A percentile compares a stretch with the other conserved stretches of the same genome.
phyloP scores from a whole-genome alignment of 1,140 invertebrate genomes.

The Calycopis cecrops region DNA sequence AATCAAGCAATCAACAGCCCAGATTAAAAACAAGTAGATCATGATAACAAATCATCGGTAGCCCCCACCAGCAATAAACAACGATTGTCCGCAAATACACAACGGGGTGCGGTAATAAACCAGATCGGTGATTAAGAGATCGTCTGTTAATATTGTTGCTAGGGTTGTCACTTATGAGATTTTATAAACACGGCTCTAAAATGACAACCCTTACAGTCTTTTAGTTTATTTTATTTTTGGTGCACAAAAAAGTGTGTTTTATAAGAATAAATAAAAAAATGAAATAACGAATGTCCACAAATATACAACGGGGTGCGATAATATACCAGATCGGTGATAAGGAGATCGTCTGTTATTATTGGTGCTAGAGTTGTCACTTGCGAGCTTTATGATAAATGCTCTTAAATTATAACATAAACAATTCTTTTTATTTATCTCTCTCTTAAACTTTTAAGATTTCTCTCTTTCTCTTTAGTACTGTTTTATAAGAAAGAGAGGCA shows the following conservation, averaged over 20 bases:
- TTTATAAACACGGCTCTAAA: constrained; percentile 6
- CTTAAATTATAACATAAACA: no score
- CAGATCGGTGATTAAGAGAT: constrained; percentile 60
- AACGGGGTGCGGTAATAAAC: constrained; percentile 36
- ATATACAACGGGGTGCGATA: constrained; percentile 34
- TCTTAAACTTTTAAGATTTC: neutral
- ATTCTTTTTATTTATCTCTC: neutral
- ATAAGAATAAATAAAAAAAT: no score
- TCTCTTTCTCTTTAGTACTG: neutral
- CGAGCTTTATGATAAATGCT: constrained; percentile 21
- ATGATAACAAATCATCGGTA: constrained; percentile 16
- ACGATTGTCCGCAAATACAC: constrained; percentile 45
- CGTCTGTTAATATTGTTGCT: constrained; percentile 42
- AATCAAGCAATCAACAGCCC: no score
- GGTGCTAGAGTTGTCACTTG: constrained; percentile 27
- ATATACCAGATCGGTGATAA: constrained; percentile 57
- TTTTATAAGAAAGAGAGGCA: no score
- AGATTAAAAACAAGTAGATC: constrained; percentile 14
- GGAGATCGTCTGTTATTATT: constrained; percentile 55
- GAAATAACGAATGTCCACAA: constrained; percentile 47
- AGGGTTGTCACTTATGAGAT: constrained; percentile 31
- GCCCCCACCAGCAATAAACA: constrained; percentile 41
- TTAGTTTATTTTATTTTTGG: no score
- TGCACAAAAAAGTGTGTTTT: no score
- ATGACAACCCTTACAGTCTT: no score